Evolutionary conservation across 2,113 vertebrate genomes (phyloP).

Genomic region (Neoarius graeffei): DNA sequence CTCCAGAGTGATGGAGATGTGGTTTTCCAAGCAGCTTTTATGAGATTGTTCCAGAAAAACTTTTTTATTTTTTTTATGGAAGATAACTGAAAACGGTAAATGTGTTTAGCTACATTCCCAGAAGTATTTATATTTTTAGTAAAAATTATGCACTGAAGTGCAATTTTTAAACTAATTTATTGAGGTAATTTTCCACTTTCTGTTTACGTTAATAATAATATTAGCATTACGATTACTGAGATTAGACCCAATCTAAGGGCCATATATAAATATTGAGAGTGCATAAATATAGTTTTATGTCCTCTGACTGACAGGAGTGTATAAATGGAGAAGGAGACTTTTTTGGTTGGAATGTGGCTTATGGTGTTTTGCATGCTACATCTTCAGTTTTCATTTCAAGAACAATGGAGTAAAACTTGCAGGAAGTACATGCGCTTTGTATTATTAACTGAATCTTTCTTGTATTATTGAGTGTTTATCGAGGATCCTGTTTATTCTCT

Average conservation of each 20-base stretch:
- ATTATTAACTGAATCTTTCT: not conserved
- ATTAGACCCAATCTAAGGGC: not conserved
- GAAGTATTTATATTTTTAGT: not conserved
- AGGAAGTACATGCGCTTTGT: not conserved
- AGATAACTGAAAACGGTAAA: not conserved
- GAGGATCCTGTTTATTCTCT: not conserved
- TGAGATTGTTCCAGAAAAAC: not conserved
- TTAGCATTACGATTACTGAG: not conserved
- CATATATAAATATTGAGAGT: not conserved
- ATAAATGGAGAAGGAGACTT: no score
- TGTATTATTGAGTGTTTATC: not conserved
- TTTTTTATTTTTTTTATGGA: not conserved
- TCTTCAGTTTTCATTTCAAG: conserved; percentile 1
- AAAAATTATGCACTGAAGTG: not conserved
- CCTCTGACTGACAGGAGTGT: not conserved
- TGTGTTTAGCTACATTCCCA: not conserved
- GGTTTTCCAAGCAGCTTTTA: not conserved
- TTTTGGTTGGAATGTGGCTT: not conserved
- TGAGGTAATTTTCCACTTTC: not conserved
- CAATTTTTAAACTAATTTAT: not conserved
- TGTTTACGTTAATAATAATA: not conserved
- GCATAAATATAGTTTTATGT: not conserved
- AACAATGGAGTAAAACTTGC: not conserved
- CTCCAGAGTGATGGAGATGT: not conserved
- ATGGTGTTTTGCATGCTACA: not conserved